Percentiles rank a stretch among this genome's conserved stretches.
These are phyloP conservation scores for Aplidium turbinatum DNA, from an alignment of 23 tunicate species.

Conservation along the genomic window DNA sequence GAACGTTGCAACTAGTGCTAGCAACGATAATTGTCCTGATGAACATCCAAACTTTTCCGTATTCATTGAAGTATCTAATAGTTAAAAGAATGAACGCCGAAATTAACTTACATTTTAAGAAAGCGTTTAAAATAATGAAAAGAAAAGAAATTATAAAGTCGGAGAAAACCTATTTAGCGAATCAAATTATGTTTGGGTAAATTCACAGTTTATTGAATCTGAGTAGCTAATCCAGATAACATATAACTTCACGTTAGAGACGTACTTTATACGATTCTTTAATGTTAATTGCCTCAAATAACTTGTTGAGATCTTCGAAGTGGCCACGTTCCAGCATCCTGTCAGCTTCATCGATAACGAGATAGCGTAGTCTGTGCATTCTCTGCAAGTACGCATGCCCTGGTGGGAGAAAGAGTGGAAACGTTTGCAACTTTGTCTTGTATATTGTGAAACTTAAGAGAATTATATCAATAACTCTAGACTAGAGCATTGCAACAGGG, in stretches of 20 bases:
- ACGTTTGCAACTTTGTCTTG: no score
- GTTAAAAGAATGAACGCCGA: no score
- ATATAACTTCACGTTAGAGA: no score
- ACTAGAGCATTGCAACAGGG: no score
- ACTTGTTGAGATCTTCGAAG: constrained; percentile 83
- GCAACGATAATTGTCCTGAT: no score
- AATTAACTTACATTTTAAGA: constrained; percentile 6
- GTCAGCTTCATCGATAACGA: constrained; percentile 98
- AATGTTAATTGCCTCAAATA: constrained; percentile 53
- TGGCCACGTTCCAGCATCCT: constrained; percentile 95
- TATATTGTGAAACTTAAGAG: no score
- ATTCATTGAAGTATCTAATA: no score
- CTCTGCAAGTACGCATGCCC: constrained; percentile 57
- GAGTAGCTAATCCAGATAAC: no score
- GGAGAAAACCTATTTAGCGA: not conserved
- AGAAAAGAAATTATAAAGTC: not conserved
- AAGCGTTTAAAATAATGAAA: not conserved
- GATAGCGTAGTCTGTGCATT: constrained; percentile 62
- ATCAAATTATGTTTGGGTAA: not conserved
- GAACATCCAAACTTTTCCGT: no score
- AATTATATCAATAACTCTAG: no score
- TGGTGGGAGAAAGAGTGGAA: constrained; percentile 10
- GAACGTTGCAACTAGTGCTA: no score
- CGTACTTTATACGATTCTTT: constrained; percentile 43
- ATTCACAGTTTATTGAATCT: not conserved